Evolutionary conservation across 2,113 vertebrate genomes (phyloP).

Genomic region (Anser cygnoides): DNA sequence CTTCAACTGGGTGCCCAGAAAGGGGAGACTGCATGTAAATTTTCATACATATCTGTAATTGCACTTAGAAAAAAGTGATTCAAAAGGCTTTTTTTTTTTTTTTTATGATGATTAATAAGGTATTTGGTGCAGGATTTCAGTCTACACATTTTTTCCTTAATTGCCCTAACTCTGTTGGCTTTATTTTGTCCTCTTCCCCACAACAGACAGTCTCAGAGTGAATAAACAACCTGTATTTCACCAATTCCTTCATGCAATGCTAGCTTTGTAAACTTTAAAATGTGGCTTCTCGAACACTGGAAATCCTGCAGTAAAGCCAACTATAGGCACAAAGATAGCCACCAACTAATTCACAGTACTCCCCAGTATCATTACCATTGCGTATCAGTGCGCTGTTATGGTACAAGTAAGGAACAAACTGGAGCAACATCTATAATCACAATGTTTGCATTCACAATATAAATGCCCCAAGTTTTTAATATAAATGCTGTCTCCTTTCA

Average conservation of each 20-base stretch:
- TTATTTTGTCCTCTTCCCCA: background rate
- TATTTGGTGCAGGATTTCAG: background rate
- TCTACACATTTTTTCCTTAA: background rate
- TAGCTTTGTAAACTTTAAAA: background rate
- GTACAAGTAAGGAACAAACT: background rate
- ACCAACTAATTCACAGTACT: background rate
- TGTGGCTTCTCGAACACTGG: background rate
- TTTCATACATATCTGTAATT: background rate
- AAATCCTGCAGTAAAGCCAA: background rate
- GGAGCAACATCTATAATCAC: background rate
- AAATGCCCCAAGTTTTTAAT: background rate
- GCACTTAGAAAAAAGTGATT: background rate
- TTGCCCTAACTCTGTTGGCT: background rate
- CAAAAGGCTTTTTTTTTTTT: background rate
- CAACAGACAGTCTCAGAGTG: background rate
- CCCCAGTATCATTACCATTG: background rate
- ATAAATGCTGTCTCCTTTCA: background rate
- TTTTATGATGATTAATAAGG: background rate
- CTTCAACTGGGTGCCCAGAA: background rate
- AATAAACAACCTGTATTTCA: background rate
- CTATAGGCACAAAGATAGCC: background rate
- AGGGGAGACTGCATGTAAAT: background rate
- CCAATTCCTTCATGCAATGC: background rate
- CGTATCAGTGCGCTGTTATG: background rate
- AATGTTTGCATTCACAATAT: background rate